Evolutionary conservation across 2,888 invertebrate species (phyloP).

Genomic region (Scaptomyza cyrtandrae): DNA sequence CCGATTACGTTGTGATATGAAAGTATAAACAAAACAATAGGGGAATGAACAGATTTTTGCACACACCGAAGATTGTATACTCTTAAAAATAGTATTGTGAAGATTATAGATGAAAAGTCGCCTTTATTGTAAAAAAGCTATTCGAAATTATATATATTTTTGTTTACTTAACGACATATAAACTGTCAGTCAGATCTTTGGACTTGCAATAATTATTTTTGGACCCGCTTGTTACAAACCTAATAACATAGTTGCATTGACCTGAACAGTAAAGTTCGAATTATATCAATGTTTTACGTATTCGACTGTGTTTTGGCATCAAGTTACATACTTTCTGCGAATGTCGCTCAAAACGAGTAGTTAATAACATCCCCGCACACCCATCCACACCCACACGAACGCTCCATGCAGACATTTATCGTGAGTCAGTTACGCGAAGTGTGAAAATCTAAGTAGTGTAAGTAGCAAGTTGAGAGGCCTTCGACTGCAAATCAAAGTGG

Average conservation of each 20-base stretch:
- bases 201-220: neutral
- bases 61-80: slow-evolving; percentile 19
- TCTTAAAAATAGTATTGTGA: neutral
- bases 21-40: slow-evolving; percentile 53
- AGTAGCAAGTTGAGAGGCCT: slow-evolving; percentile 23
- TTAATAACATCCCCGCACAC: neutral
- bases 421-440: slow-evolving; percentile 65
- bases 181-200: neutral
- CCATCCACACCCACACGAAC: slow-evolving; percentile 1
- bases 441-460: slow-evolving; percentile 59
- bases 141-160: neutral
- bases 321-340: slow-evolving; percentile 49
- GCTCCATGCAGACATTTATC: neutral
- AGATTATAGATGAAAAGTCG: neutral
- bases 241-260: slow-evolving; percentile 5
- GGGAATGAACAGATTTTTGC: neutral
- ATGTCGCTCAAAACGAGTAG: slow-evolving; percentile 29
- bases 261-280: slow-evolving; percentile 4
- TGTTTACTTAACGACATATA: neutral
- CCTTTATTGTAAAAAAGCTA: neutral
- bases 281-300: slow-evolving; percentile 30
- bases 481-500: slow-evolving; percentile 63
- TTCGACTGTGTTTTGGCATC: slow-evolving; percentile 44
- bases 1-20: slow-evolving; percentile 37
- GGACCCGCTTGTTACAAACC: slow-evolving; percentile 4